These are phyloP conservation scores for Nephila pilipes DNA, from an alignment of 1,140 invertebrate genomes.

Conservation along the genomic window DNA sequence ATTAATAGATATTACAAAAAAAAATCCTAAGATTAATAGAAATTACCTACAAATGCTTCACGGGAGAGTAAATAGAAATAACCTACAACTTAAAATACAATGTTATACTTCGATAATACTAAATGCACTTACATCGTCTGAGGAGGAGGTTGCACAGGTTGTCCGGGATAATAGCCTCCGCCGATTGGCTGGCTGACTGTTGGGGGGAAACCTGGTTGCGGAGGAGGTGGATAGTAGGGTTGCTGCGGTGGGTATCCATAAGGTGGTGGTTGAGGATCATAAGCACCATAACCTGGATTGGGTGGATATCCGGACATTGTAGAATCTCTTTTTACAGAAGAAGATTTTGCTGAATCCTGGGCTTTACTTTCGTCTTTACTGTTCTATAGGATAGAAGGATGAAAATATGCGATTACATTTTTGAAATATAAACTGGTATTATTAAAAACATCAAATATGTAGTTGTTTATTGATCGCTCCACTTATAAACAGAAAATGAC, in stretches of 20 bases:
- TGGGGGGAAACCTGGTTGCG: constrained; percentile 46
- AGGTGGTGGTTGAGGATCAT: constrained; percentile 35
- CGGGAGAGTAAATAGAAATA: too few species aligned
- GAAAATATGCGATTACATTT: too few species aligned
- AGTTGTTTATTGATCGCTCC: too few species aligned
- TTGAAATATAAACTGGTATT: too few species aligned
- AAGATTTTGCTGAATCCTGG: not conserved
- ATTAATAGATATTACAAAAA: too few species aligned
- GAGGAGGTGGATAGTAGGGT: not conserved
- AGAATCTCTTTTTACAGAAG: not conserved
- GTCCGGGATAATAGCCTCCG: constrained; percentile 57
- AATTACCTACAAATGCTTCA: too few species aligned
- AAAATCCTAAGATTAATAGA: too few species aligned
- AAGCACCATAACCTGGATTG: constrained; percentile 48
- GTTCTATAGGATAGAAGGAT: not conserved
- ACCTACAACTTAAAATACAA: too few species aligned
- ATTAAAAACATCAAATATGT: too few species aligned
- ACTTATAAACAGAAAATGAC: too few species aligned
- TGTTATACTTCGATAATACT: too few species aligned
- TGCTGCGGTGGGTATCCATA: constrained; percentile 46
- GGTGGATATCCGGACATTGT: constrained; percentile 56
- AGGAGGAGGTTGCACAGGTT: constrained; percentile 43
- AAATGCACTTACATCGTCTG: constrained; percentile 61
- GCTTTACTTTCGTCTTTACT: not conserved
- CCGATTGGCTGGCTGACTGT: not conserved